phyloP scores from a whole-genome alignment of 2,113 vertebrate genomes.

The Meleagris gallopavo region DNA sequence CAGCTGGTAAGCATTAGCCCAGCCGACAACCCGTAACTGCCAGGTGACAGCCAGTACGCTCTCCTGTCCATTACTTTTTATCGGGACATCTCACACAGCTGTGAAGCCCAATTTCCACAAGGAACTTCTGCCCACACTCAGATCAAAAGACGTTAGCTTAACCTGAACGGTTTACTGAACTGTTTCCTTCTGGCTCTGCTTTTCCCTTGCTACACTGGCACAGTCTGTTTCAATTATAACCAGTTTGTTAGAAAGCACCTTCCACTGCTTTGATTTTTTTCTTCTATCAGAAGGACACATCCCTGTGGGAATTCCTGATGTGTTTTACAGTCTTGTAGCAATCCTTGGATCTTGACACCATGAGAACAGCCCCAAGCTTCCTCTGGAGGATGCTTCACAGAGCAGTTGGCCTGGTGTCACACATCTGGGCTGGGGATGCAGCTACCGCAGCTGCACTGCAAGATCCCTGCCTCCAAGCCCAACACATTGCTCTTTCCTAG shows the following conservation, averaged over 20 bases:
- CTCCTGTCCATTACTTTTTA: not conserved
- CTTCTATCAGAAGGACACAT: accelerated
- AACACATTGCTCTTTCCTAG: not conserved
- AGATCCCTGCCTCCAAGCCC: not conserved
- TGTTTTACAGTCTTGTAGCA: not conserved
- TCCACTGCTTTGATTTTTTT: not conserved
- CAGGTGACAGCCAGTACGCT: not conserved
- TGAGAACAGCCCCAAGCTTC: not conserved
- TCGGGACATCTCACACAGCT: not conserved
- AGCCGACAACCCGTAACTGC: no score
- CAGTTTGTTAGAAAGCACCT: not conserved
- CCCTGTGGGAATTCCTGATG: not conserved
- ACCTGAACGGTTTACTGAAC: not conserved
- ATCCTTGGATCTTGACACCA: not conserved
- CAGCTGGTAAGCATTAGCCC: not conserved
- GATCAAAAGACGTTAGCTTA: not conserved
- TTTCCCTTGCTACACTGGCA: accelerated
- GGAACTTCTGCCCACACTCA: not conserved
- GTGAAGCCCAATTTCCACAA: not conserved
- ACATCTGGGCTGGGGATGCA: not conserved
- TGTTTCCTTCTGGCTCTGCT: not conserved
- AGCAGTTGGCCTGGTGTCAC: not conserved
- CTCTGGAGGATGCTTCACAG: not conserved
- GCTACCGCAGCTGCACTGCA: not conserved
- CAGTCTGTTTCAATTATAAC: not conserved